phyloP scores from a whole-genome alignment of 2,888 invertebrate species.

The Drosophila melanosoma region DNA sequence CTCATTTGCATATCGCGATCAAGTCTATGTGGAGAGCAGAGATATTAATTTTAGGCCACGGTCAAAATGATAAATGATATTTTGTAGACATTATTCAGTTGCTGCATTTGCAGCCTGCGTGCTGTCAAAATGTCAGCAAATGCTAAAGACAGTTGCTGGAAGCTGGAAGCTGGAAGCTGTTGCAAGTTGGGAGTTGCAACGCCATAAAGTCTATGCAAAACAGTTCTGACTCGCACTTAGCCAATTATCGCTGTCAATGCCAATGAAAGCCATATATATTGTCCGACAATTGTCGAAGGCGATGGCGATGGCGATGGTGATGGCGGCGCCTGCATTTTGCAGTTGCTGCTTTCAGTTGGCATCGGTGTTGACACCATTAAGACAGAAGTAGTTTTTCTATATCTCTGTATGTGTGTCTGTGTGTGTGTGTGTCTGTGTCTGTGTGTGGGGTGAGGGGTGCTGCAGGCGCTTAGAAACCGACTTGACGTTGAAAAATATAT shows the following conservation, averaged over 20 bases:
- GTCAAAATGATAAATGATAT: constrained; percentile 58
- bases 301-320: constrained; percentile 24
- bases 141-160: constrained; percentile 1
- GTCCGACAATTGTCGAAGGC: constrained; percentile 54
- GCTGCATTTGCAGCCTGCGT: constrained; percentile 38
- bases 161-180: constrained; percentile 7
- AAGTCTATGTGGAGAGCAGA: background rate
- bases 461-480: constrained; percentile 19
- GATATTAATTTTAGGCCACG: constrained; percentile 50
- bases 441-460: background rate
- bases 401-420: background rate
- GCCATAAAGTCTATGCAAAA: constrained; percentile 20
- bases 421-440: background rate
- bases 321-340: constrained; percentile 21
- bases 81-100: constrained; percentile 31
- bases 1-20: constrained; percentile 9
- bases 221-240: constrained; percentile 29
- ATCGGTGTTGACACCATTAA: constrained; percentile 73
- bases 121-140: constrained; percentile 45
- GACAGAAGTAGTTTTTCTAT: constrained; percentile 10
- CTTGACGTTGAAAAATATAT: constrained; percentile 22
- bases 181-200: constrained; percentile 21
- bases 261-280: constrained; percentile 74
- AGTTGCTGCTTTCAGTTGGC: constrained; percentile 24
- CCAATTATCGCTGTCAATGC: constrained; percentile 77